phyloP scores from a whole-genome alignment of 1,140 invertebrate genomes.

The Pararge aegeria region DNA sequence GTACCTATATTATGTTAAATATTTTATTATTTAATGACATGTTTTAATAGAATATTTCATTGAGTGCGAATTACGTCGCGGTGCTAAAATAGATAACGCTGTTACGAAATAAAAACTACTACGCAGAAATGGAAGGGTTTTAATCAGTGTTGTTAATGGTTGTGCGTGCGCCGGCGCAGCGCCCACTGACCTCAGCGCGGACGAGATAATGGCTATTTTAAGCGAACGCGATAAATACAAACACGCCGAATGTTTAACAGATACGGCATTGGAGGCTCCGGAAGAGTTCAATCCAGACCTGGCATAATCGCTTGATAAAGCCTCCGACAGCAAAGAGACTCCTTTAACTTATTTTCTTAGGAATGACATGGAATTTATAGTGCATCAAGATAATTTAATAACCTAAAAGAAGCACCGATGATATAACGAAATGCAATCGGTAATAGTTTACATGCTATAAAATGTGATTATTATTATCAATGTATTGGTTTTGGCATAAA shows the following conservation, averaged over 20 bases:
- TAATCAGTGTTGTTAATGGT: conserved; percentile 61
- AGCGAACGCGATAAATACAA: conserved; percentile 65
- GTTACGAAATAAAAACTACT: conserved; percentile 51
- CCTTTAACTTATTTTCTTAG: neutral
- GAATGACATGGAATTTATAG: too few relatives aligned
- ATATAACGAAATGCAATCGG: neutral
- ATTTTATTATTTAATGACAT: neutral
- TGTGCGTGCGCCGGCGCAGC: conserved; percentile 52
- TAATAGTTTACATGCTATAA: neutral
- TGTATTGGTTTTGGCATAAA: neutral
- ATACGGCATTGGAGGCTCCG: conserved; percentile 65
- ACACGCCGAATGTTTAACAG: conserved; percentile 65
- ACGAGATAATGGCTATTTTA: conserved; percentile 74
- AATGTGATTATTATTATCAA: neutral
- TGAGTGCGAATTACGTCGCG: conserved; percentile 23
- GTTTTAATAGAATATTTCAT: conserved; percentile 16
- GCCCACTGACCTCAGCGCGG: conserved; percentile 71
- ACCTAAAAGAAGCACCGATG: neutral
- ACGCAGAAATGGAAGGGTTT: conserved; percentile 54
- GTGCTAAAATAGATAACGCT: conserved; percentile 34
- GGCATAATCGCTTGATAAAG: conserved; percentile 10
- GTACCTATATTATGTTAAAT: neutral
- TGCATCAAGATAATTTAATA: too few relatives aligned
- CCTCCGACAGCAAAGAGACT: neutral
- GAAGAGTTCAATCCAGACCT: conserved; percentile 45